phyloP scores from a whole-genome alignment of 2,797 vertebrate genomes.

The Carapus acus region DNA sequence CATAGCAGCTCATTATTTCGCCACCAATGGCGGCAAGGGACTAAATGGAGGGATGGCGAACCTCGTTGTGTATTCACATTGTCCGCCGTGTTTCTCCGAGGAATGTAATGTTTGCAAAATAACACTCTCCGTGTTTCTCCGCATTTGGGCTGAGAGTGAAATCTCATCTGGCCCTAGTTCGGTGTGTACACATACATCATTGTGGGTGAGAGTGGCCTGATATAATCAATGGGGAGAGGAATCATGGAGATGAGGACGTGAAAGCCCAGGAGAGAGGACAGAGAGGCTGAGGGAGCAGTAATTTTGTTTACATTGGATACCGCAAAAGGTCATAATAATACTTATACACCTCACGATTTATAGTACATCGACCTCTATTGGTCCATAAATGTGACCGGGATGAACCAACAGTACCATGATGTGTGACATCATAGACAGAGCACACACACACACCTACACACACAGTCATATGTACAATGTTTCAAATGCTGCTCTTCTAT shows the following conservation, averaged over 20 bases:
- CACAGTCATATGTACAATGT: constrained; percentile 10
- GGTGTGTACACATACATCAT: too few relatives aligned
- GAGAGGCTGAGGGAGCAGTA: background rate
- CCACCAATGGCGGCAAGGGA: background rate
- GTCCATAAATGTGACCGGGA: constrained; percentile 11
- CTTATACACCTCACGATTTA: too few relatives aligned
- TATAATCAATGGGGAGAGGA: background rate
- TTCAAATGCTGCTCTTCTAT: constrained; percentile 24
- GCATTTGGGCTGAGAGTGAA: background rate
- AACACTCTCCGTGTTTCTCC: background rate
- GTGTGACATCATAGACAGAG: background rate
- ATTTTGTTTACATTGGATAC: constrained; percentile 19
- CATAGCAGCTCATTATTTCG: constrained; percentile 6
- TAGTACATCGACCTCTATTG: constrained; percentile 10
- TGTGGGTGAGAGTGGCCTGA: background rate
- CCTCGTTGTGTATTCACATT: constrained; percentile 4
- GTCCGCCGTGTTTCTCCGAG: background rate
- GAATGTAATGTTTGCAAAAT: background rate
- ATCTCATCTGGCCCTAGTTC: constrained; percentile 1
- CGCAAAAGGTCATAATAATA: constrained; percentile 13
- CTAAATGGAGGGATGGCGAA: too few relatives aligned
- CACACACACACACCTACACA: constrained; percentile 1
- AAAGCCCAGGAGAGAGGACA: background rate
- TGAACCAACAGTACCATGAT: constrained; percentile 9
- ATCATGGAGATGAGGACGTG: too few relatives aligned